phyloP scores from a whole-genome alignment of 2,888 invertebrate species.

The Abrostola tripartita region DNA sequence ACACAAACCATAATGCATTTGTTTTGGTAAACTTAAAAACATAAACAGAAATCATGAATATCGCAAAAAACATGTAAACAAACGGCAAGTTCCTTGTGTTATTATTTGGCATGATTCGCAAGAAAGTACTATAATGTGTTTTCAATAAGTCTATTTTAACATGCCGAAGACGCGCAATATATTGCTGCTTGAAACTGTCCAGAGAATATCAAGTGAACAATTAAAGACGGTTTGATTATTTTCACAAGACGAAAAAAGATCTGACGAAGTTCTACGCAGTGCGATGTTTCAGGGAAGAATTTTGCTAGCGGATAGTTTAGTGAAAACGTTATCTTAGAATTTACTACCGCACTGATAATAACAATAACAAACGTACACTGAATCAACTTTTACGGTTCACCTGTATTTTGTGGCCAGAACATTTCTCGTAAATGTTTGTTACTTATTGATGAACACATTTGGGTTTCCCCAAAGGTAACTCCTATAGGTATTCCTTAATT shows the following conservation, averaged over 20 bases:
- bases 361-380: conserved; percentile 36
- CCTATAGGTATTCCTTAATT: conserved; percentile 4
- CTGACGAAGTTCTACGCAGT: conserved; percentile 60
- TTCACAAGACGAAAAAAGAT: conserved; percentile 75
- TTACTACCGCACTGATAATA: conserved; percentile 34
- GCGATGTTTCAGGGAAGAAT: conserved; percentile 32
- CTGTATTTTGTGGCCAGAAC: conserved; percentile 17
- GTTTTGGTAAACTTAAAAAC: conserved; percentile 5
- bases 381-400: conserved; percentile 34
- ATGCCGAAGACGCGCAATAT: conserved; percentile 63
- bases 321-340: conserved; percentile 44
- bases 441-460: conserved; percentile 19
- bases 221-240: conserved; percentile 77
- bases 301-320: conserved; percentile 27
- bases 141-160: conserved; percentile 71
- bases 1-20: conserved; percentile 11
- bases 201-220: conserved; percentile 75
- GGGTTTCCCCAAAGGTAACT: conserved; percentile 26
- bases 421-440: conserved; percentile 9
- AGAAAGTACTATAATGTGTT: conserved; percentile 58
- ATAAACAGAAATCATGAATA: conserved; percentile 50
- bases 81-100: conserved; percentile 31
- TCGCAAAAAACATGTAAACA: conserved; percentile 32
- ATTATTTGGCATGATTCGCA: conserved; percentile 37
- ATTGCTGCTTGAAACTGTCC: conserved; percentile 68